phyloP scores from a whole-genome alignment of 30 jellyfish, hydroid and myxozoan species.

The Cassiopea xamachana region DNA sequence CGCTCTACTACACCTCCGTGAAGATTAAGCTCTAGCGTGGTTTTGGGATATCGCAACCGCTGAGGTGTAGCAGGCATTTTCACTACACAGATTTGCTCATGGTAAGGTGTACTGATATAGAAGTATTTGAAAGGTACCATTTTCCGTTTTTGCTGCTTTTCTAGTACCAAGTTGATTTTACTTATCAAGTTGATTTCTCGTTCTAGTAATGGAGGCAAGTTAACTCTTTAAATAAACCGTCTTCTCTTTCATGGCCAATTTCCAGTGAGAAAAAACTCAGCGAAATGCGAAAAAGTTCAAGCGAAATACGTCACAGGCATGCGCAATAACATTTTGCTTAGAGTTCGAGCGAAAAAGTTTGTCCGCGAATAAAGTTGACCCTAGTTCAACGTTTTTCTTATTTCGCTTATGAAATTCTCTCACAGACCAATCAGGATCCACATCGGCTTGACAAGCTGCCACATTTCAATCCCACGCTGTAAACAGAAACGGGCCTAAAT shows the following conservation, averaged over 20 bases:
- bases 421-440: conserved; percentile 1
- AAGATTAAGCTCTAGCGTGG: too few relatives aligned
- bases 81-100: too few relatives aligned
- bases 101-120: too few relatives aligned
- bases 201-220: too few relatives aligned
- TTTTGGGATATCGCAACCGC: too few relatives aligned
- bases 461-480: background rate
- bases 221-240: background rate
- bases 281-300: conserved; percentile 25
- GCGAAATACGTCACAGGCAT: conserved; percentile 2
- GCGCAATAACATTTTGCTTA: conserved; percentile 1
- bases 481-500: conserved; percentile 17
- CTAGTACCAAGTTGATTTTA: too few relatives aligned
- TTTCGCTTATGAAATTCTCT: conserved; percentile 1
- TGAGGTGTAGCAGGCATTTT: too few relatives aligned
- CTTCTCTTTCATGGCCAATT: background rate
- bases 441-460: background rate
- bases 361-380: background rate
- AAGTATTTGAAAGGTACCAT: too few relatives aligned
- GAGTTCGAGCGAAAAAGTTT: conserved; percentile 5
- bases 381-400: conserved; percentile 3
- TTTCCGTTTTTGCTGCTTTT: too few relatives aligned
- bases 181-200: too few relatives aligned
- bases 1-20: too few relatives aligned
- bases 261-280: conserved; percentile 17